Evolutionary conservation across 2,888 invertebrate species (phyloP).

Genomic region (Hirtodrosophila duncani): DNA sequence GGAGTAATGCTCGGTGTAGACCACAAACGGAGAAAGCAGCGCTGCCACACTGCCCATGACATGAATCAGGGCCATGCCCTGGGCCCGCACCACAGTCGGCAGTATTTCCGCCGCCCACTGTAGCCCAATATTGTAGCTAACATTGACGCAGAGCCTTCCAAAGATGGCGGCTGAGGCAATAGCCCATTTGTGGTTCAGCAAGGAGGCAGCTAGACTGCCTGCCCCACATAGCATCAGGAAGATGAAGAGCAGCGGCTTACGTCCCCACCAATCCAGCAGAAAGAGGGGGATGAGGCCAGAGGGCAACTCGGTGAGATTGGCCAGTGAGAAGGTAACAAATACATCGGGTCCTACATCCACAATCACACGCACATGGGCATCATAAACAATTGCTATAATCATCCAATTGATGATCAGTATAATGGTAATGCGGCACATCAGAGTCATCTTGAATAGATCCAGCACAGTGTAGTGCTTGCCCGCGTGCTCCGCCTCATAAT

Average conservation of each 20-base stretch:
- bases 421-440: slow-evolving; percentile 85
- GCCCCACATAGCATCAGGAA: slow-evolving; percentile 88
- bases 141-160: slow-evolving; percentile 90
- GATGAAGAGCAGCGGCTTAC: slow-evolving; percentile 89
- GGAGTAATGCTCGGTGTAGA: slow-evolving; percentile 82
- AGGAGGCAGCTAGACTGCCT: slow-evolving; percentile 87
- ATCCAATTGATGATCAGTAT: slow-evolving; percentile 88
- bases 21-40: slow-evolving; percentile 88
- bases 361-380: slow-evolving; percentile 91
- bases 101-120: slow-evolving; percentile 92
- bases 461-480: slow-evolving; percentile 85
- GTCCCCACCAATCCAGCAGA: slow-evolving; percentile 85
- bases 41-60: slow-evolving; percentile 92
- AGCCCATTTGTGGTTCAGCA: slow-evolving; percentile 85
- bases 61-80: slow-evolving; percentile 90
- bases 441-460: slow-evolving; percentile 87
- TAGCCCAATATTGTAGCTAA: slow-evolving; percentile 91
- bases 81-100: slow-evolving; percentile 91
- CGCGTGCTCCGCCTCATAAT: slow-evolving; percentile 83
- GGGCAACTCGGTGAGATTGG: slow-evolving; percentile 89
- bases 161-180: slow-evolving; percentile 88
- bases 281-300: slow-evolving; percentile 90
- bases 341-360: slow-evolving; percentile 87
- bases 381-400: slow-evolving; percentile 89
- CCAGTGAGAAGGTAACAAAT: slow-evolving; percentile 89